These are phyloP conservation scores for Geotrypetes seraphini DNA, from an alignment of 2,797 vertebrate species.

Conservation along the genomic window DNA sequence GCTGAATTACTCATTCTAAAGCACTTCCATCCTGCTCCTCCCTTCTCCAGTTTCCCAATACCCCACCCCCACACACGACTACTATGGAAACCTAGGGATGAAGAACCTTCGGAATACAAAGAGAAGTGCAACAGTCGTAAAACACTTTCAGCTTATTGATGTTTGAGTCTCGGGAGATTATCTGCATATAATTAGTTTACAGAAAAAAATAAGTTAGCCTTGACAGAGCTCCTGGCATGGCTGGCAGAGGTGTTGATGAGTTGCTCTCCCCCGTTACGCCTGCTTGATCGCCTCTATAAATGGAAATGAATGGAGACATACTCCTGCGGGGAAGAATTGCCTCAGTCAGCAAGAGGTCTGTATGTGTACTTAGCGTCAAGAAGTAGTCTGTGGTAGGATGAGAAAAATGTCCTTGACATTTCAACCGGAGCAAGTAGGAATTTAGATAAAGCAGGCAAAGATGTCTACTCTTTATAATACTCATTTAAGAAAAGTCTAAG, in stretches of 20 bases:
- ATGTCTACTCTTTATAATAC: too few species aligned
- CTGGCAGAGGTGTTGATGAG: fast-evolving
- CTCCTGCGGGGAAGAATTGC: not conserved
- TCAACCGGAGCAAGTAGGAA: too few species aligned
- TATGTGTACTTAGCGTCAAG: not conserved
- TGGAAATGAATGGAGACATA: not conserved
- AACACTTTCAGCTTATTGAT: conserved; percentile 34
- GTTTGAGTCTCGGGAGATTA: conserved; percentile 39
- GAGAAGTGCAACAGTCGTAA: conserved; percentile 5
- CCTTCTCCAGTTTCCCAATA: not conserved
- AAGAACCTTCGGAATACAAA: conserved; percentile 10
- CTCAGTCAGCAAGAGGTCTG: not conserved
- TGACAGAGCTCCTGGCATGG: not conserved
- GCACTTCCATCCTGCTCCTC: not conserved
- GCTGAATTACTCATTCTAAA: not conserved
- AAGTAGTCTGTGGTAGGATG: too few species aligned
- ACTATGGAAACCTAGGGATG: conserved; percentile 33
- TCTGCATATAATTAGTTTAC: conserved; percentile 51
- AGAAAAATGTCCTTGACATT: too few species aligned
- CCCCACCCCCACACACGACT: conserved; percentile 1
- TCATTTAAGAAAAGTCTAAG: too few species aligned
- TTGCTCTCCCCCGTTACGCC: not conserved
- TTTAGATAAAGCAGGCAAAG: too few species aligned
- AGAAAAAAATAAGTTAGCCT: conserved; percentile 35
- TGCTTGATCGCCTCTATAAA: too few species aligned